Conservation (phyloP, 64 coral and sea anemone genomes). For the Trachythela sp. region DNA sequence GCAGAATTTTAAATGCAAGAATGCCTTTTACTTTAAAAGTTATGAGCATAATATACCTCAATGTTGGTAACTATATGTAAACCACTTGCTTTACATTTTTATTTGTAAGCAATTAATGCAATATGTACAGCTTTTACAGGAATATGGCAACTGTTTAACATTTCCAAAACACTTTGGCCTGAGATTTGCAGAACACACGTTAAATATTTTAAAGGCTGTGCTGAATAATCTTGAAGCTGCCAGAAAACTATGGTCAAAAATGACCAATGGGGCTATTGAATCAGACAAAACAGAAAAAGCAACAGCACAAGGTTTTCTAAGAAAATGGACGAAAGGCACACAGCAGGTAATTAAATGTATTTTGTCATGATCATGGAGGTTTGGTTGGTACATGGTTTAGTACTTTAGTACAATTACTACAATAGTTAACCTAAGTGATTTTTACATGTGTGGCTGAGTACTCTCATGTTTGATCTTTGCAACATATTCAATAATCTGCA, state of each 20-base stretch:
- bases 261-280: neutral
- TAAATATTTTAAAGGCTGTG: neutral
- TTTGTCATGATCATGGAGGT: neutral
- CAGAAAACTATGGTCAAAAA: neutral
- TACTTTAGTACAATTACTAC: neutral
- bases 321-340: neutral
- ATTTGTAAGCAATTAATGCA: neutral
- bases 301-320: slow-evolving; percentile 3
- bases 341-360: neutral
- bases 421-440: neutral
- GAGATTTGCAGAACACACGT: neutral
- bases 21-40: neutral
- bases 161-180: neutral
- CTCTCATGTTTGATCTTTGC: slow-evolving; percentile 12
- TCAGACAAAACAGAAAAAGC: neutral
- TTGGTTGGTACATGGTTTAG: neutral
- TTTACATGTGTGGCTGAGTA: neutral
- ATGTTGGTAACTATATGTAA: neutral
- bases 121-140: neutral
- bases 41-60: neutral
- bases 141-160: neutral
- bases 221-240: slow-evolving; percentile 12
- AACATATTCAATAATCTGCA: neutral
- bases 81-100: neutral
- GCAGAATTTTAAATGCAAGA: neutral